Evolutionary conservation across 2,888 invertebrate genomes (phyloP), one percentile per base, ranked within the genome.

Genomic region (Tetranychus piercei): DNA sequence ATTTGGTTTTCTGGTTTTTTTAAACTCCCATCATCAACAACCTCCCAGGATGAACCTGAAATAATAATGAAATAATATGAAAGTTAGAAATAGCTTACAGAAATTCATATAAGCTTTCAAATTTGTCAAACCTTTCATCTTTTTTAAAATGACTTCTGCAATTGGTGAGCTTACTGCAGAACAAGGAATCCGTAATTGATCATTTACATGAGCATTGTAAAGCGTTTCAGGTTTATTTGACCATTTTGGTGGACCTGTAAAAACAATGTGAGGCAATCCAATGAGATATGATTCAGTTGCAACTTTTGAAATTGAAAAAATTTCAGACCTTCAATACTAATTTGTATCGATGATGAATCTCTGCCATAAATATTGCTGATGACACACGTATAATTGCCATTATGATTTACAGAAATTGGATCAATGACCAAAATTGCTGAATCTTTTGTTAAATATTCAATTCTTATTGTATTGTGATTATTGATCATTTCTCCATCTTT

Each of bases 261-360:
- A 34, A 34, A 34, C 34, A 34, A 34, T 34, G 0, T 3, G 5
- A 34, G 5, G 3, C 5, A 34, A 4, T 34, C 34, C 34, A 34
- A 3, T 3, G 5, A 34, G 34, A 34, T 34, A 34, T 34, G 34
- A 5, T 34, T n/a, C n/a, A 34, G 5, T 3, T 1, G 4, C 34
- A 34, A 34, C 34, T 34, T 34, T 34, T 34, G 4, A 0, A 3
- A 15, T 15, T 0, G 2, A 55, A 3, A 15, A 55, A 15, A 2
- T 55, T 3, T 55, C 75, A 75, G 76, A 55, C 55, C 55, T 55
- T 55, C 55, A 9, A 55, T 15, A 15, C 15, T 55, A 1, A 55
- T 15, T 15, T 55, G 11, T 55, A 55, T 9, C 15, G 55, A 55
- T 15, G 11, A 15, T 15, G 15, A 15, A 15, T 55, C 55, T 55